A percentile compares a stretch with the other conserved stretches of the same genome.
phyloP scores from a whole-genome alignment of 2,888 invertebrate genomes.

The Nomada lathburiana region DNA sequence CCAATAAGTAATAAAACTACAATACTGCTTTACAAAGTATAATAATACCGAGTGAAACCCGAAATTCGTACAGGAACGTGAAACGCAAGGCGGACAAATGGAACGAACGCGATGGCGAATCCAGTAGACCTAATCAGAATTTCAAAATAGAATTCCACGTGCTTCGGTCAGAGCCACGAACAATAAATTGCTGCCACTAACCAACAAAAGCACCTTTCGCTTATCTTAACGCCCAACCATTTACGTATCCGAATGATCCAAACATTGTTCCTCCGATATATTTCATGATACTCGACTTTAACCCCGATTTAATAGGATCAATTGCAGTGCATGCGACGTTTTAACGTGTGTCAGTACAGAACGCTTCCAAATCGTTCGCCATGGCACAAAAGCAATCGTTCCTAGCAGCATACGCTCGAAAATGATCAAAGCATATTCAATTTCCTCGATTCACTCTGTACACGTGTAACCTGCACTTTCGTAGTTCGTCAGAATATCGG shows the following conservation, averaged over 20 bases:
- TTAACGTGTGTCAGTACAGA: neutral
- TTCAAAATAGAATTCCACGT: neutral
- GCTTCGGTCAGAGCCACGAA: neutral
- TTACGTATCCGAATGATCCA: neutral
- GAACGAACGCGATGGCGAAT: neutral
- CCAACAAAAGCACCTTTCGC: neutral
- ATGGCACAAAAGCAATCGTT: neutral
- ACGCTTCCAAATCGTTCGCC: neutral
- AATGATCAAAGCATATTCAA: conserved; percentile 17
- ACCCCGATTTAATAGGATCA: neutral
- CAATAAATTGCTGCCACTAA: neutral
- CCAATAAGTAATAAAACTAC: too few relatives aligned
- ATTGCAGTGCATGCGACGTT: neutral
- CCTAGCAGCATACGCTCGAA: neutral
- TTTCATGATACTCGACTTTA: neutral
- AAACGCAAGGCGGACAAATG: too few relatives aligned
- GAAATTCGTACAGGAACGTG: too few relatives aligned
- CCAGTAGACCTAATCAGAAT: conserved; percentile 17
- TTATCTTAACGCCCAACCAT: neutral
- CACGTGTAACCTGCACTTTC: conserved; percentile 9
- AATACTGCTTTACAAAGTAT: too few relatives aligned
- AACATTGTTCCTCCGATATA: neutral
- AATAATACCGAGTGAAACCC: too few relatives aligned
- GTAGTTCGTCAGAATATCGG: conserved; percentile 20
- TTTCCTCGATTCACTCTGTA: neutral